phyloP scores from a whole-genome alignment of 1,140 invertebrate species.

The Leptestheria dahalacensis region DNA sequence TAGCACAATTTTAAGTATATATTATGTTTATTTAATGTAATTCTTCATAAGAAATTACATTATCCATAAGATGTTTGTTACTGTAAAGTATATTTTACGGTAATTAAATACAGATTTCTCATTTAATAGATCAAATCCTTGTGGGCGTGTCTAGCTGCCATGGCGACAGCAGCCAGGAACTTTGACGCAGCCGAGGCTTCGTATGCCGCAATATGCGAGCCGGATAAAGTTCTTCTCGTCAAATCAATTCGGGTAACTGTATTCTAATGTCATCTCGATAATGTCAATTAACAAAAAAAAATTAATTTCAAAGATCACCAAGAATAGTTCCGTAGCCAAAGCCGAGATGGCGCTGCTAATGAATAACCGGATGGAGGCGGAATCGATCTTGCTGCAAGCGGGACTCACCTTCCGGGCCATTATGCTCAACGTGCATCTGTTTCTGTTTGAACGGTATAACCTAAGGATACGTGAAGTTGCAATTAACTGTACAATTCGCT shows the following conservation, averaged over 20 bases:
- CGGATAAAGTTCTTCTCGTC: conserved; percentile 82
- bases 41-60: too few relatives aligned
- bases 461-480: too few relatives aligned
- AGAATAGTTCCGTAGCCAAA: conserved; percentile 42
- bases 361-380: conserved; percentile 62
- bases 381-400: conserved; percentile 62
- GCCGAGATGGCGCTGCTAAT: conserved; percentile 67
- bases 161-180: conserved; percentile 62
- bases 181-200: conserved; percentile 76
- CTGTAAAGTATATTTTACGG: too few relatives aligned
- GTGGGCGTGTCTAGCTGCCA: conserved; percentile 78
- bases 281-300: neutral
- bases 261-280: too few relatives aligned
- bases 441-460: conserved; percentile 74
- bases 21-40: too few relatives aligned
- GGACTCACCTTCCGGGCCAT: conserved; percentile 61
- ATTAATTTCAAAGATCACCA: conserved; percentile 26
- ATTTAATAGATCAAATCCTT: conserved; percentile 49
- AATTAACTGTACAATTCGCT: too few relatives aligned
- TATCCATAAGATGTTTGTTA: too few relatives aligned
- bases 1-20: too few relatives aligned
- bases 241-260: conserved; percentile 64
- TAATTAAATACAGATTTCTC: too few relatives aligned
- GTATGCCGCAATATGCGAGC: conserved; percentile 78
- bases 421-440: conserved; percentile 59